Evolutionary conservation across 35 echinoderm and acorn worm genomes (phyloP).

Genomic region (Nesometra sesokonis): DNA sequence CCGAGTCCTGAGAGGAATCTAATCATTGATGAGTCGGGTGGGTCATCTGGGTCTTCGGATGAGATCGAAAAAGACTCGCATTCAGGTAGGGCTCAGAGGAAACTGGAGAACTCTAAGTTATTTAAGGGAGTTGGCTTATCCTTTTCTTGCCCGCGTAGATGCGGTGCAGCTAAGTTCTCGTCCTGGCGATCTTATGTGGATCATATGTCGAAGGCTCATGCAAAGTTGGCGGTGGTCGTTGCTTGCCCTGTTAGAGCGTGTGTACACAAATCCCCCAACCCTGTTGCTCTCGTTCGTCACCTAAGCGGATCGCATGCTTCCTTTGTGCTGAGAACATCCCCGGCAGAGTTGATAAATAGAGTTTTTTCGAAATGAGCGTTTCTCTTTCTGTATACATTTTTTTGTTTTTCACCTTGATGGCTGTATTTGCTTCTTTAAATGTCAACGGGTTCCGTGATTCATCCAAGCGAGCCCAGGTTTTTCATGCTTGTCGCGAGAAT

Average conservation of each 20-base stretch:
- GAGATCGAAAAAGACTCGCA: too few relatives aligned
- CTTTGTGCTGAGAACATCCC: neutral
- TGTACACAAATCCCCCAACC: neutral
- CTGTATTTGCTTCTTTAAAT: constrained; percentile 4
- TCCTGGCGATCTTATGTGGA: neutral
- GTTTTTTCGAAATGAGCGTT: neutral
- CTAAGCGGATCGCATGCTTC: neutral
- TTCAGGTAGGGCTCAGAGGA: neutral
- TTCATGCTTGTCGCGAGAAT: neutral
- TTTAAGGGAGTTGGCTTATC: neutral
- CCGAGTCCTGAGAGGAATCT: too few relatives aligned
- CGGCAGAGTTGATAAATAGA: neutral
- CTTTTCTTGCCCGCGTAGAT: neutral
- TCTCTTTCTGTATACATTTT: neutral
- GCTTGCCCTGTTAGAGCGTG: neutral
- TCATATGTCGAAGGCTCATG: neutral
- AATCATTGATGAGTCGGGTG: too few relatives aligned
- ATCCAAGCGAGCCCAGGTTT: neutral
- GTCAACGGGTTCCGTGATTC: constrained; percentile 11
- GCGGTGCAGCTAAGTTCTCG: neutral
- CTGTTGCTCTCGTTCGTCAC: neutral
- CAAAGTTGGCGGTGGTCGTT: neutral
- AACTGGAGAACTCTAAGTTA: neutral
- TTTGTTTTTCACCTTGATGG: neutral
- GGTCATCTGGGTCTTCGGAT: too few relatives aligned